These are phyloP conservation scores for Orchestia grillus DNA, from an alignment of 1,140 invertebrate genomes.

Conservation along the genomic window DNA sequence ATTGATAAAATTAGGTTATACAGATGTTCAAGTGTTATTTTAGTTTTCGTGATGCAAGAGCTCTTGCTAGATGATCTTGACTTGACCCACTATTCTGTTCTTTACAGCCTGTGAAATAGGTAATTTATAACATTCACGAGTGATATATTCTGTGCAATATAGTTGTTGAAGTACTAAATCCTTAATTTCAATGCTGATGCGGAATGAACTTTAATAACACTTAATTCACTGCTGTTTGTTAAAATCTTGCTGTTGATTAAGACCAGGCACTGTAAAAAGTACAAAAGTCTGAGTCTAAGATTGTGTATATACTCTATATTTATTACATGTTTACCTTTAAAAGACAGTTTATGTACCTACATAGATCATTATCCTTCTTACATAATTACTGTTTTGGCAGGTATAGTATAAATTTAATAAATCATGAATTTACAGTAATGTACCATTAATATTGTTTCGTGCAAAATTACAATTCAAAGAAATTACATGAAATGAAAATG, in stretches of 20 bases:
- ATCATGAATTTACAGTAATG: no score
- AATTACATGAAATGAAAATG: neutral
- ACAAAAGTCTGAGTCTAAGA: constrained; percentile 53
- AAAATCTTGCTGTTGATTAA: neutral
- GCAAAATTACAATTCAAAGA: neutral
- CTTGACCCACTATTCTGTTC: neutral
- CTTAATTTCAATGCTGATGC: neutral
- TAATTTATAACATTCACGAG: neutral
- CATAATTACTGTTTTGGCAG: neutral
- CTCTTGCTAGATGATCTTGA: no score
- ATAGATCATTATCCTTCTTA: neutral
- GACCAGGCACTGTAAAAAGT: constrained; percentile 52
- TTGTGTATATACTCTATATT: constrained; percentile 35
- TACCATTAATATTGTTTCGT: no score
- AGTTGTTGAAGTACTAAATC: neutral
- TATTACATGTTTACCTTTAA: constrained; percentile 37
- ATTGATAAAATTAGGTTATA: neutral
- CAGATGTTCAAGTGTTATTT: neutral
- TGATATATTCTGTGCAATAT: neutral
- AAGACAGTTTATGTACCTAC: constrained; percentile 20
- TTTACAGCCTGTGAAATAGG: neutral
- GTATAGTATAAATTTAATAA: neutral
- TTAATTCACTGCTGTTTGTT: neutral
- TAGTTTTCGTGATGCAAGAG: neutral
- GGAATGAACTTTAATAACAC: neutral